phyloP scores from a whole-genome alignment of 2,113 vertebrate species.

The Gobiocypris rarus region DNA sequence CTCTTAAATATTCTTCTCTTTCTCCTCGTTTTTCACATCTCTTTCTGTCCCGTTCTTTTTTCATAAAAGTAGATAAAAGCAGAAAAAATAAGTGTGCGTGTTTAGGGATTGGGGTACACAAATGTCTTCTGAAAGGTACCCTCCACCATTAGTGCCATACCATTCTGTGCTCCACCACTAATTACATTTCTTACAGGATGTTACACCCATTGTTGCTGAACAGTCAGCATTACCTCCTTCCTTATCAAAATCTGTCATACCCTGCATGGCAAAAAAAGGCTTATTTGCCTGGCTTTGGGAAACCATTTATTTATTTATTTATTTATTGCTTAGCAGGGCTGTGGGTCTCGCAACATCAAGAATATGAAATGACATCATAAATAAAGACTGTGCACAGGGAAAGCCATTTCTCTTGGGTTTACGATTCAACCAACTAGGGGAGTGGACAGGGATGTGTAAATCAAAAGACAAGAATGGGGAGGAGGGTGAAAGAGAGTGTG shows the following conservation, averaged over 20 bases:
- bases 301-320: not conserved
- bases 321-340: not conserved
- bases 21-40: not conserved
- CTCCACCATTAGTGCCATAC: not conserved
- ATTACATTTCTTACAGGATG: slow-evolving; percentile 3
- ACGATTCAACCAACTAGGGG: not conserved
- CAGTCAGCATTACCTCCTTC: not conserved
- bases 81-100: not conserved
- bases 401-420: slow-evolving; percentile 19
- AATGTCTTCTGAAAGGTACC: not conserved
- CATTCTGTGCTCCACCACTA: not conserved
- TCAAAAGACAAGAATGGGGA: not conserved
- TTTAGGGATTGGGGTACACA: not conserved
- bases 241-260: not conserved
- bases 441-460: slow-evolving; percentile 1
- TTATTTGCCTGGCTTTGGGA: not conserved
- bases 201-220: not conserved
- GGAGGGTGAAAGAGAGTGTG: not conserved
- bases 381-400: not conserved
- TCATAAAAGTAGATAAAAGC: not conserved
- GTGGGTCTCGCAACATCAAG: slow-evolving; percentile 5
- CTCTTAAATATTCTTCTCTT: not conserved
- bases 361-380: slow-evolving; percentile 14
- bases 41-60: too few species aligned
- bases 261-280: not conserved